A percentile compares a stretch with the other conserved stretches of the same genome.
phyloP scores from a whole-genome alignment of 2,797 vertebrate genomes.

The Graptemys geographica region DNA sequence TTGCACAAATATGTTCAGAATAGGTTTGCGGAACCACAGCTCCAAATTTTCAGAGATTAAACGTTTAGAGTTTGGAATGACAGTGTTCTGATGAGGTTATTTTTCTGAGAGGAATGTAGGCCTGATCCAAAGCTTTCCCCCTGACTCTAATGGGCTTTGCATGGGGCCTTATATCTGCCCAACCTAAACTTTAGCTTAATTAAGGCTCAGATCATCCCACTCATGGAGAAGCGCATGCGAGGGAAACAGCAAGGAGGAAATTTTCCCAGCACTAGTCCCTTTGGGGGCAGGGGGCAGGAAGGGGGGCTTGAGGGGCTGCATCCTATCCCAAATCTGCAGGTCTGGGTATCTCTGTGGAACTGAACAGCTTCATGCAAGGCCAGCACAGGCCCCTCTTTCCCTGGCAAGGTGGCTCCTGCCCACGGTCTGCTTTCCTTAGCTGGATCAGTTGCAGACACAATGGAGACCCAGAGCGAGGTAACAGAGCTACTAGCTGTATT shows the following conservation, averaged over 20 bases:
- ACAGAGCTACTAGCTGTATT: neutral
- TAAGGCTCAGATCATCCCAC: neutral
- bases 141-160: neutral
- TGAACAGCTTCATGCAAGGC: neutral
- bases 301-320: accelerated
- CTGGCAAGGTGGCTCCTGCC: neutral
- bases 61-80: neutral
- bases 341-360: slow-evolving; percentile 17
- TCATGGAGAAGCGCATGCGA: neutral
- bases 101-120: neutral
- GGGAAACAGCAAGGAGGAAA: neutral
- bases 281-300: too few species aligned
- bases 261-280: neutral
- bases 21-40: neutral
- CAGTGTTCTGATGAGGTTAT: neutral
- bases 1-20: slow-evolving; percentile 65
- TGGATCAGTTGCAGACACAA: neutral
- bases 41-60: neutral
- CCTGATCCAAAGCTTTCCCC: neutral
- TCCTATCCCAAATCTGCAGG: neutral
- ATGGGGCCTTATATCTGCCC: neutral
- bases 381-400: neutral
- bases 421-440: accelerated
- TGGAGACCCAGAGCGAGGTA: neutral
- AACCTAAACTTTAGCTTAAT: neutral